phyloP scores from a whole-genome alignment of 2,888 invertebrate species.

The Macaria liturata region DNA sequence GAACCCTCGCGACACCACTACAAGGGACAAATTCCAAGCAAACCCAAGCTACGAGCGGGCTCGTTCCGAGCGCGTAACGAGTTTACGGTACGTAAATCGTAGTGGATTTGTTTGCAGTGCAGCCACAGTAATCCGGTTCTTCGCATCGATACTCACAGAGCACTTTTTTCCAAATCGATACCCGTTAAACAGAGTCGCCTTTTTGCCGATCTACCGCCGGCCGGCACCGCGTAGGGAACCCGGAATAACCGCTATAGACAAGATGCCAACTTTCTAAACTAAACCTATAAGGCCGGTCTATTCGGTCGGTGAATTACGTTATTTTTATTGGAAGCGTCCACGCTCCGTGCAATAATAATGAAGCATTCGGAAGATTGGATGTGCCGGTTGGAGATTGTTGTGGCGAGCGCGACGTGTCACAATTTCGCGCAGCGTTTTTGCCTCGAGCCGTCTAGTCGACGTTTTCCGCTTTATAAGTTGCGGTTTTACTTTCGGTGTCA shows the following conservation, averaged over 20 bases:
- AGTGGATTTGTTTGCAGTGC: constrained; percentile 75
- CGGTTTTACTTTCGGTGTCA: constrained; percentile 72
- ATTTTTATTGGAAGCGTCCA: constrained; percentile 70
- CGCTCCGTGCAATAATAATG: constrained; percentile 61
- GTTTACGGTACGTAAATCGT: constrained; percentile 82
- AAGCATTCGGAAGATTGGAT: constrained; percentile 68
- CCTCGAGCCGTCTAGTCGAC: constrained; percentile 50
- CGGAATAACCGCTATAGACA: constrained; percentile 76
- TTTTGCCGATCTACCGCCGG: constrained; percentile 63
- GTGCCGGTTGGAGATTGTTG: constrained; percentile 46
- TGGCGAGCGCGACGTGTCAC: constrained; percentile 54
- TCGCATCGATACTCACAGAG: constrained; percentile 63
- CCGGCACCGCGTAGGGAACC: constrained; percentile 65
- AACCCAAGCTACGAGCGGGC: constrained; percentile 46
- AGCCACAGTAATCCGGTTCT: constrained; percentile 75
- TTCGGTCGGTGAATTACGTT: constrained; percentile 71
- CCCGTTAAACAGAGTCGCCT: constrained; percentile 73
- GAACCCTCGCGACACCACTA: constrained; percentile 51
- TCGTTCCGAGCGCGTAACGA: constrained; percentile 75
- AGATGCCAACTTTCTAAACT: constrained; percentile 82
- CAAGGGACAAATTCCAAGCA: constrained; percentile 62
- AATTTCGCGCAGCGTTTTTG: constrained; percentile 59
- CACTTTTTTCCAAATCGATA: constrained; percentile 70
- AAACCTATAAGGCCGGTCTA: constrained; percentile 66
- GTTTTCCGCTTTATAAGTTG: constrained; percentile 65